phyloP scores from a whole-genome alignment of 1,140 invertebrate genomes.

The Atta cephalotes region DNA sequence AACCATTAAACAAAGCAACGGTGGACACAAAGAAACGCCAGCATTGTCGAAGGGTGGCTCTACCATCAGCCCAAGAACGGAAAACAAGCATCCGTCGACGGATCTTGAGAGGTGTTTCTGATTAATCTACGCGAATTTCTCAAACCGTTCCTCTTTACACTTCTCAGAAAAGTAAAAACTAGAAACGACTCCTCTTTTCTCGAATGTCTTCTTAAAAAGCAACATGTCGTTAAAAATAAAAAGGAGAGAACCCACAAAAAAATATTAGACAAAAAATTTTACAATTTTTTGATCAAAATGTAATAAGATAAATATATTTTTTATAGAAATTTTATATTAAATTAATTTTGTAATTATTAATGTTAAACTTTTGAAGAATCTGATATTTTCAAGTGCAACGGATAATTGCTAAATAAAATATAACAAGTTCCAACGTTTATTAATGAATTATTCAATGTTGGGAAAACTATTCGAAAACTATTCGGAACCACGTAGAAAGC shows the following conservation, averaged over 20 bases:
- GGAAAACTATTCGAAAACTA: too few relatives aligned
- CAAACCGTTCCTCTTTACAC: slow-evolving; percentile 37
- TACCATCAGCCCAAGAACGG: slow-evolving; percentile 63
- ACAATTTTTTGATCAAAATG: neutral
- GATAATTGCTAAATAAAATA: neutral
- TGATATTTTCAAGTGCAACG: neutral
- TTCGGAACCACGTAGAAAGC: neutral
- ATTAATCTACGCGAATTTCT: slow-evolving; percentile 78
- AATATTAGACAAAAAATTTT: neutral
- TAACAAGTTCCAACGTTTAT: neutral
- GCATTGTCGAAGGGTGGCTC: slow-evolving; percentile 75
- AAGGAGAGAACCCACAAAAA: neutral
- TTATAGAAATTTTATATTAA: neutral
- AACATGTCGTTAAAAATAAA: slow-evolving; percentile 5
- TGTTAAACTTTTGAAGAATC: neutral
- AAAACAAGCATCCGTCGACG: slow-evolving; percentile 50
- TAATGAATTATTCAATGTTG: neutral
- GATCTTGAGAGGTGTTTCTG: slow-evolving; percentile 78
- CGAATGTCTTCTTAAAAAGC: neutral
- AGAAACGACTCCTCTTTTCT: slow-evolving; percentile 2
- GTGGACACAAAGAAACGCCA: slow-evolving; percentile 77
- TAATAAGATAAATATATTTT: neutral
- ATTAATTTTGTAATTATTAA: neutral
- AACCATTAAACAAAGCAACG: slow-evolving; percentile 83
- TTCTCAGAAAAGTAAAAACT: slow-evolving; percentile 74